These are phyloP conservation scores for Peribatodes rhomboidaria DNA, from an alignment of 2,888 invertebrate genomes.

Conservation along the genomic window DNA sequence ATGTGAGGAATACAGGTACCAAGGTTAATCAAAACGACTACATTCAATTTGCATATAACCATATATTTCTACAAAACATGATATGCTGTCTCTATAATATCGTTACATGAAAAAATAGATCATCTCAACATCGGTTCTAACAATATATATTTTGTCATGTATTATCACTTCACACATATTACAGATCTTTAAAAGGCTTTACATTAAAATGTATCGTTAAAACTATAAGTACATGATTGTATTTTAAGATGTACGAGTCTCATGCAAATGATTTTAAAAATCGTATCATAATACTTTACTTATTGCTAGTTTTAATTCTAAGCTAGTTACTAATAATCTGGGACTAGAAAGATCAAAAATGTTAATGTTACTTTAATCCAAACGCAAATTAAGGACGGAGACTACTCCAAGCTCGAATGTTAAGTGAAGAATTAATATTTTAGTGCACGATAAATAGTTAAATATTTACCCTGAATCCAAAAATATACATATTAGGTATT, in stretches of 20 bases:
- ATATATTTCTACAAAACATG: slow-evolving; percentile 82
- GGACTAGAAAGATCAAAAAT: slow-evolving; percentile 77
- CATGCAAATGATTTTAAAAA: slow-evolving; percentile 40
- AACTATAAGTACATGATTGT: slow-evolving; percentile 37
- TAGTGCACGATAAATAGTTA: slow-evolving; percentile 43
- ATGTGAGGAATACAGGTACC: too few relatives aligned
- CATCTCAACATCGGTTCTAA: slow-evolving; percentile 42
- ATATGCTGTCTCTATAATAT: slow-evolving; percentile 72
- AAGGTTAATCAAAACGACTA: neutral
- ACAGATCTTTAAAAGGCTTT: slow-evolving; percentile 72
- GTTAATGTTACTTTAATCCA: slow-evolving; percentile 49
- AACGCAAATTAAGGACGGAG: slow-evolving; percentile 72
- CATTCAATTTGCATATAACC: slow-evolving; percentile 63
- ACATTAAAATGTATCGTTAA: slow-evolving; percentile 31
- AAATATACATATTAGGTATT: slow-evolving; percentile 40
- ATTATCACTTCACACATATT: slow-evolving; percentile 55
- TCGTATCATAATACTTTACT: slow-evolving; percentile 31
- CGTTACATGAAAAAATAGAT: slow-evolving; percentile 73
- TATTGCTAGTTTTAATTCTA: slow-evolving; percentile 32
- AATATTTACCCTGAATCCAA: slow-evolving; percentile 47
- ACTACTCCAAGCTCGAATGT: slow-evolving; percentile 67
- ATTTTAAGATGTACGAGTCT: slow-evolving; percentile 26
- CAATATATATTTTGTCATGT: slow-evolving; percentile 67
- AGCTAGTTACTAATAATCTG: slow-evolving; percentile 61
- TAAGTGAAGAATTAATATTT: slow-evolving; percentile 30